These are phyloP conservation scores for Anas acuta DNA, from an alignment of 2,797 vertebrate genomes.

Conservation along the genomic window DNA sequence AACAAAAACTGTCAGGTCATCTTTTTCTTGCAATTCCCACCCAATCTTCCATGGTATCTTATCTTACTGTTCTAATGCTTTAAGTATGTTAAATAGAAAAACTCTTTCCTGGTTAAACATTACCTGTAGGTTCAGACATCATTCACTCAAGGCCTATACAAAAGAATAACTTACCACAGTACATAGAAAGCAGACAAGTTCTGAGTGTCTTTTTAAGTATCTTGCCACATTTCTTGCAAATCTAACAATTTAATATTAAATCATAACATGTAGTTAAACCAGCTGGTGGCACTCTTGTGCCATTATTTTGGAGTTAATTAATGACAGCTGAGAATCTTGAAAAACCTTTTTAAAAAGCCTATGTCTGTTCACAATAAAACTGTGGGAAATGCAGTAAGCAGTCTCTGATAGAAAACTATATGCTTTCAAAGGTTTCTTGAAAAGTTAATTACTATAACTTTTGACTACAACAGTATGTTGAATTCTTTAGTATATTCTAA, in stretches of 20 bases:
- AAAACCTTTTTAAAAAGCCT: background rate
- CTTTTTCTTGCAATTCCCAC: too few relatives aligned
- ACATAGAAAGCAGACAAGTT: background rate
- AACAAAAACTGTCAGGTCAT: background rate
- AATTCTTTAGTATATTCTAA: background rate
- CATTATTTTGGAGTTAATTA: background rate
- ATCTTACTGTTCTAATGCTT: background rate
- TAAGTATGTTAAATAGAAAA: background rate
- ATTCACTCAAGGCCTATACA: background rate
- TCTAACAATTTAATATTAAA: background rate
- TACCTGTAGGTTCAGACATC: background rate
- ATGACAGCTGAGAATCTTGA: background rate
- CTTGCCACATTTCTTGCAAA: background rate
- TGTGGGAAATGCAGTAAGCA: background rate
- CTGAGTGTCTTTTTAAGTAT: background rate
- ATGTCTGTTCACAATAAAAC: background rate
- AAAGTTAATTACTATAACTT: background rate
- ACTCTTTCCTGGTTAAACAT: background rate
- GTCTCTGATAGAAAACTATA: background rate
- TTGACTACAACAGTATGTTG: background rate
- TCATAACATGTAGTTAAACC: constrained; percentile 18
- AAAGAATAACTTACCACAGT: background rate
- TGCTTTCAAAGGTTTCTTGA: background rate
- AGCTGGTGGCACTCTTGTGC: constrained; percentile 66
- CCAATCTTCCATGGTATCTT: background rate